Percentiles rank a stretch among this genome's conserved stretches.
These are phyloP conservation scores for Junonia oenone DNA, from an alignment of 2,888 invertebrate genomes.

Conservation along the genomic window DNA sequence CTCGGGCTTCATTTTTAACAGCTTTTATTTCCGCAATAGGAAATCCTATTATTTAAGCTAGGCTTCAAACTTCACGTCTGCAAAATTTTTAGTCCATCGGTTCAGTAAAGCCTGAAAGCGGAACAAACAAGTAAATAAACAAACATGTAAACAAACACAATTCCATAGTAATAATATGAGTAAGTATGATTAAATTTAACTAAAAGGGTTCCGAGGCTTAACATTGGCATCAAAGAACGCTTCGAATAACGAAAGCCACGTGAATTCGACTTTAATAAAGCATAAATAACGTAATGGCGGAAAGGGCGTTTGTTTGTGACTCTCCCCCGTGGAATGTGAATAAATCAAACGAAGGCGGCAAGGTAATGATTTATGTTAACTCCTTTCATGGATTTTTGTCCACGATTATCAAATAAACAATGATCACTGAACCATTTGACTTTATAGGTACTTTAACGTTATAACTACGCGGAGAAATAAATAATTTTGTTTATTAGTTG, in stretches of 20 bases:
- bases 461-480: neutral
- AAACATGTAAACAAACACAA: no score
- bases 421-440: neutral
- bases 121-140: no score
- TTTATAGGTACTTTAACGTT: neutral
- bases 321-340: slow-evolving; percentile 44
- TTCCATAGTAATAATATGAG: no score
- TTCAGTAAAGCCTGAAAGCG: no score
- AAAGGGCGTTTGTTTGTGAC: slow-evolving; percentile 48
- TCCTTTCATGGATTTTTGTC: slow-evolving; percentile 27
- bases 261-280: slow-evolving; percentile 36
- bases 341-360: slow-evolving; percentile 56
- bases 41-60: no score
- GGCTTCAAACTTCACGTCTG: no score
- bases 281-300: slow-evolving; percentile 45
- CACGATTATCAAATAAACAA: slow-evolving; percentile 3
- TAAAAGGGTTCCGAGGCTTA: no score
- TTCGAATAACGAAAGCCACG: slow-evolving; percentile 8
- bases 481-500: no score
- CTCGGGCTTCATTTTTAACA: no score
- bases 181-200: no score
- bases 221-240: neutral
- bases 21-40: no score
- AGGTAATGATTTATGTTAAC: slow-evolving; percentile 54
- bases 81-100: no score